Conservation (phyloP, 2,888 invertebrate genomes). For the Hermaeophaga mercurialis region DNA sequence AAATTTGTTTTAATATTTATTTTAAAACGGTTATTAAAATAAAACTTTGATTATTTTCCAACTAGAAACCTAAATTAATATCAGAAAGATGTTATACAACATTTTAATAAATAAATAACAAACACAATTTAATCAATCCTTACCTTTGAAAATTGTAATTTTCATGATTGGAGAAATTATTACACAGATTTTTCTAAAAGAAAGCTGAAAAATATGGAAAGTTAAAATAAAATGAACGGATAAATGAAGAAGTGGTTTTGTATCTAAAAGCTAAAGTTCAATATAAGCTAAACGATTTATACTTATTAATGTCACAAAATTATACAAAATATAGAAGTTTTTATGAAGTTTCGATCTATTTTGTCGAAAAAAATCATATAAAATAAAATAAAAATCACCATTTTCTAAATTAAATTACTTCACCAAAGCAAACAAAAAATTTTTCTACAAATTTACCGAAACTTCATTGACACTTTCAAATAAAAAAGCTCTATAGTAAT, state of each 20-base stretch:
- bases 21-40: background rate
- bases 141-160: background rate
- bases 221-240: background rate
- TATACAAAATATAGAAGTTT: no score
- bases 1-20: background rate
- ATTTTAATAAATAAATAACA: constrained; percentile 11
- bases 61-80: constrained; percentile 7
- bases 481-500: background rate
- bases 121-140: constrained; percentile 5
- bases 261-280: constrained; percentile 2
- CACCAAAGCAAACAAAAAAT: no score
- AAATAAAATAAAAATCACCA: background rate
- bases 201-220: background rate
- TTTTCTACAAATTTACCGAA: no score
- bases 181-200: background rate
- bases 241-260: background rate
- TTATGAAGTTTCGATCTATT: no score
- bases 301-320: no score
- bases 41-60: background rate
- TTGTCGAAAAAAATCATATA: background rate
- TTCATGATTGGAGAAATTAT: no score
- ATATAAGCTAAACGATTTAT: background rate
- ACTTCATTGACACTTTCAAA: background rate
- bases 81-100: constrained; percentile 7
- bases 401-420: no score